Conservation (phyloP, 2,888 invertebrate genomes). For the Cephonodes hylas region DNA sequence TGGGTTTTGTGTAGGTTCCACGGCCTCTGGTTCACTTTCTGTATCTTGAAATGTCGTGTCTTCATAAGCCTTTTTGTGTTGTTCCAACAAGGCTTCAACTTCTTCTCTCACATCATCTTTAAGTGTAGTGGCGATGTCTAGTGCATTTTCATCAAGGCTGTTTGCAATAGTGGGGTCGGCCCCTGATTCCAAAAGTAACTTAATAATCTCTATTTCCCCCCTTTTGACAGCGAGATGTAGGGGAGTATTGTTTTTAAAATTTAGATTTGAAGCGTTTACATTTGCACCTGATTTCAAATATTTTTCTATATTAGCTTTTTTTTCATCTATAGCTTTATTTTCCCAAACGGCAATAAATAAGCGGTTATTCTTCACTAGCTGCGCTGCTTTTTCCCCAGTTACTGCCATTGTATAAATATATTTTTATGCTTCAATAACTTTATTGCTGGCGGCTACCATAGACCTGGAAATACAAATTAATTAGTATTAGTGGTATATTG, state of each 20-base stretch:
- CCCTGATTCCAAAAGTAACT: constrained; percentile 11
- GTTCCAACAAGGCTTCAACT: not conserved
- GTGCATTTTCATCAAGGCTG: constrained; percentile 8
- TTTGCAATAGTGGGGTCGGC: constrained; percentile 2
- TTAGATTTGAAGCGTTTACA: constrained; percentile 1
- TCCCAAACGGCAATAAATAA: constrained; percentile 12
- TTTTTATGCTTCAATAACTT: no score
- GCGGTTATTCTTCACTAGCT: constrained; percentile 21
- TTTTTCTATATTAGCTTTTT: not conserved
- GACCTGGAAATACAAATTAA: not conserved
- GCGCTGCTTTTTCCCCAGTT: constrained; percentile 30
- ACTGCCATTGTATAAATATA: not conserved
- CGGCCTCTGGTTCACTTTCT: not conserved
- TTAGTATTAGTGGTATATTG: no score
- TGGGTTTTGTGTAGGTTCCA: not conserved
- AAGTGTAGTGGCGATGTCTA: constrained; percentile 12
- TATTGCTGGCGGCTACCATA: no score
- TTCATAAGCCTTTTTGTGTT: not conserved
- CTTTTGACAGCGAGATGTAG: constrained; percentile 12
- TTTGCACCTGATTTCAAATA: not conserved
- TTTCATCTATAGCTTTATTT: not conserved
- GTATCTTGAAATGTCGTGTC: not conserved
- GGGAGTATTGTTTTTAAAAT: constrained; percentile 13
- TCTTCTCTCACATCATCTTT: not conserved
- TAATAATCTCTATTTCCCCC: constrained; percentile 7